Evolutionary conservation across 2,797 vertebrate genomes (phyloP), one percentile per base, ranked within the genome.

Genomic region (Phoeniculus purpureus): DNA sequence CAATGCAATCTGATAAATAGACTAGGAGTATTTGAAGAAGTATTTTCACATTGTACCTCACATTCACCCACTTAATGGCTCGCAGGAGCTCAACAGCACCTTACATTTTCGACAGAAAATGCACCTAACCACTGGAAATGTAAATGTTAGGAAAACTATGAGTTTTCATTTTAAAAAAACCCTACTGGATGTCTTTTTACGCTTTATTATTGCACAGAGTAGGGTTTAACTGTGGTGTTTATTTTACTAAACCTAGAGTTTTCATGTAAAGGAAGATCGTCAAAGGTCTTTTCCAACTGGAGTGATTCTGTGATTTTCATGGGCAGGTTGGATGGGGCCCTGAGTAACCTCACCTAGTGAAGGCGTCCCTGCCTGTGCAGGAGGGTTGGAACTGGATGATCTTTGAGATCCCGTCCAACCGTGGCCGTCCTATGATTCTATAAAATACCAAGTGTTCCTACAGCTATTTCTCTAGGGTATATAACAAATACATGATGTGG

Each of bases 141-240:
- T n/a, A 10, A 64, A 10, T 43, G 15, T 62, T 40, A 25, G 61
- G 34, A 19, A 45, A 58, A 92, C 23, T 2, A 1, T 1, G 2
- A 22, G 3, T 8, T 78, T 62, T 59, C 52, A 5, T 14, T 75
- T 43, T 9, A 12, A 52, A 55, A 2, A 6, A 32, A 26, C 7
- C 5, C 8, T 6, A 80, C 32, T 7, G 0, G 27, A 27, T 73
- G 2, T 2, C 5, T 81, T 52, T 88, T 59, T 9, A 64, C 62
- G 21, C 17, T 75, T 70, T 25, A 4, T 65, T 65, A 11, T 51
- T 84, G 67, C 22, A 5, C 15, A 25, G 59, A 27, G 12, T n/a
- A 21, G 15, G 6, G 17, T 37, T 59, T 0, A 0, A 5, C 11
- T 7, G 27, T 1, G 43, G 0, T 8, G 0, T 45, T 47, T 56